Percentiles rank a stretch among this genome's conserved stretches.
These are phyloP conservation scores for Euzetes globulus DNA, from an alignment of 2,888 invertebrate genomes.

Conservation along the genomic window DNA sequence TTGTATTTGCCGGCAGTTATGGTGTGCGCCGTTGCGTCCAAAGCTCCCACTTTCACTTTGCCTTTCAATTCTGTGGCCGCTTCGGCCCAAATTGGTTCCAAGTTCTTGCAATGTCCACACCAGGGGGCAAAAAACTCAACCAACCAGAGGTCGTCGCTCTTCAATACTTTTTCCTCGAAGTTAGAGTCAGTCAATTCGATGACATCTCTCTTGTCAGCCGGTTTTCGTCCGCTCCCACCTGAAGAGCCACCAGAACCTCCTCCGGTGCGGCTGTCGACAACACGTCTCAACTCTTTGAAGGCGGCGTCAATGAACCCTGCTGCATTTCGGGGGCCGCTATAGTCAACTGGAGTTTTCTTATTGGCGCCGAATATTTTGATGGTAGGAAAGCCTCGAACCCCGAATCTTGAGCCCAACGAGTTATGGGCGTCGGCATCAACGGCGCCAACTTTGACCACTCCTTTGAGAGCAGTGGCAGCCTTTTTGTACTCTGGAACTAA, in stretches of 20 bases:
- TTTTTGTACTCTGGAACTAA: constrained; percentile 89
- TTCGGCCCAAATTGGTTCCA: constrained; percentile 89
- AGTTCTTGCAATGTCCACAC: constrained; percentile 63
- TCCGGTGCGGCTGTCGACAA: constrained; percentile 61
- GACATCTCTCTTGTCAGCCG: constrained; percentile 56
- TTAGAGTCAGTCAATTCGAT: constrained; percentile 91
- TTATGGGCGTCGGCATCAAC: constrained; percentile 86
- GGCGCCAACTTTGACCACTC: constrained; percentile 86
- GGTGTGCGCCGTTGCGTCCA: constrained; percentile 81
- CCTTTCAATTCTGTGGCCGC: constrained; percentile 82
- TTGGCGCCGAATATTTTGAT: constrained; percentile 78
- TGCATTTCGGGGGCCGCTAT: constrained; percentile 74
- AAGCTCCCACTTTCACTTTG: constrained; percentile 67
- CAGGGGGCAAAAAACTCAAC: constrained; percentile 69
- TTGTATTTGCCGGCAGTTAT: constrained; percentile 68
- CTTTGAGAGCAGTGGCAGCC: constrained; percentile 83
- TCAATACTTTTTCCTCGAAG: constrained; percentile 81
- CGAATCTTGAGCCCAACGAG: constrained; percentile 67
- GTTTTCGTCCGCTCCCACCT: constrained; percentile 48
- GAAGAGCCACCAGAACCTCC: constrained; percentile 50
- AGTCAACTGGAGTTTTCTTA: constrained; percentile 74
- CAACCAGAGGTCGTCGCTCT: constrained; percentile 91
- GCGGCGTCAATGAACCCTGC: constrained; percentile 76
- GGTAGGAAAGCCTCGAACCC: constrained; percentile 86
- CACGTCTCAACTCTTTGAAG: constrained; percentile 65